Evolutionary conservation across 2,888 invertebrate species (phyloP), one percentile per base, ranked within the genome.

Genomic region (Drosophila engyochracea): DNA sequence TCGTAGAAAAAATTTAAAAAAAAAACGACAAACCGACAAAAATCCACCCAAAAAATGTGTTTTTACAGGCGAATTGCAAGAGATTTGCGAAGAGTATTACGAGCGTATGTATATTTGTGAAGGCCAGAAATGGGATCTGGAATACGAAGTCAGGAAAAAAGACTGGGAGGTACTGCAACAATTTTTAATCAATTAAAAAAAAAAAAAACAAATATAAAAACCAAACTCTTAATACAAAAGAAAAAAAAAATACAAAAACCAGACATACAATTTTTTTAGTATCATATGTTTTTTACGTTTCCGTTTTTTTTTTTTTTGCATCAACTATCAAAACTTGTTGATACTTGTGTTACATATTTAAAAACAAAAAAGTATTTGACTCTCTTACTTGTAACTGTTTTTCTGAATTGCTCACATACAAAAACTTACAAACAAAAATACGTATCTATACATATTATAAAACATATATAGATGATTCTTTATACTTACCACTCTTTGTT

Each of bases 111-210:
- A 97, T 96, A 96, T 96, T 95, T 97, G 98, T 96, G 99, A 99
- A 96, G 97, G 98, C 95, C 98, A 98, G 95, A 99, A 99, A 96
- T 99, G 99, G 97, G 99, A 99, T 97, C 98, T 99, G 97, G 99
- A 99, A 97, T 97, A 97, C 96, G 98, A 98, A 96, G 98, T 99
- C 96, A 97, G 98, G 95, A 98, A 98, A 96, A 98, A 98, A 96
- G 99, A 99, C 96, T 98, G 97, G 96, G 99, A 99, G 98, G 99
- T 99, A 97, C 96, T 96, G 95, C 95, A 89, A 85, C 79, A 85
- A 85, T 74, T 68, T 85, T 83, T 79, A 82, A 84, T 83, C 69
- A 82, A 77, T 77, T 77, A 75, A 61, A 69, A 31, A 31, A 81
- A 28, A 28, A 82, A 74, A 74, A 80, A 70, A 54, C 31, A 62